Evolutionary conservation across 92 coral and sea anemone species (phyloP), one percentile per base, ranked within the genome.

Genomic region (Palythoa heliodiscus): DNA sequence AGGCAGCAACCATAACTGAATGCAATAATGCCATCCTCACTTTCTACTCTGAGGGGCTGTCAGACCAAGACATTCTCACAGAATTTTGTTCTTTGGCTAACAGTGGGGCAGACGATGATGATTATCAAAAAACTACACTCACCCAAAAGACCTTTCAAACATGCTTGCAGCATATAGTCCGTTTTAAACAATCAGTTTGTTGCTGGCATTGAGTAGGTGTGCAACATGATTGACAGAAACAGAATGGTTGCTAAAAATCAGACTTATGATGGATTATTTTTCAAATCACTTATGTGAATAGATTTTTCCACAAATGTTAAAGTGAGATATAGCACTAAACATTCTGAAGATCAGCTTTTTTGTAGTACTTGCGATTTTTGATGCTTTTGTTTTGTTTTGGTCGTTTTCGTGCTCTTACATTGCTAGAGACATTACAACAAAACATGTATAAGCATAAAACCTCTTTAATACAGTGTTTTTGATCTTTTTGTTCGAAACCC

Each of bases 11-110:
- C 71, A 14, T 73, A 73, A 29, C 78, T 52, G 7, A 73, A 52
- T 73, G 78, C 11, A 22, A 35, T 25, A 25, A 73, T 73, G 55
- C 7, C 25, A 52, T 37, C 52, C 24, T 73, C 78, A 73, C 54
- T 3, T 73, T 73, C 78, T 7, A 73, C 60, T 39, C 78, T 43
- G 78, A 73, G 7, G 75, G 52, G 16, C 78, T 39, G 24, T 72
- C 77, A 72, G 77, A 72, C 55, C 77, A 72, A 72, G 77, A 72
- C 8, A 43, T 72, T 39, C 77, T 72, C 57, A 24, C 55, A 39
- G 55, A 43, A 17, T 5, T 72, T 72, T 20, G 77, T 72, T 72
- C 55, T 39, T 72, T 72, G 54, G 77, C 54, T 55, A 55, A 39
- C 12, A 72, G 77, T 66, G 69, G 69, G 24, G 69, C 69, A 61